Base-by-base conservation (phyloP, 1,140 invertebrate genomes). In the Hestina assimilis region DNA sequence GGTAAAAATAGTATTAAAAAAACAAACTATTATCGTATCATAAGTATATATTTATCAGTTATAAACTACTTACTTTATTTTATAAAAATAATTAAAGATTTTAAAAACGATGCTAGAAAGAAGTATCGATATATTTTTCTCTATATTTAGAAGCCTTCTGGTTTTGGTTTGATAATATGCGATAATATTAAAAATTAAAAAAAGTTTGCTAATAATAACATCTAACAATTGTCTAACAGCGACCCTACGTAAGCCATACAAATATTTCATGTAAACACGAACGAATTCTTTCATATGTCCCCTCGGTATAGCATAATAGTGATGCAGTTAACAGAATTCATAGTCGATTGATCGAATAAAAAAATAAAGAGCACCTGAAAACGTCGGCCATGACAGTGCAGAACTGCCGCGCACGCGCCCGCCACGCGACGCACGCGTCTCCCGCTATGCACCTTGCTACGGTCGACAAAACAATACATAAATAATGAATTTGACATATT, bases 351-450 rank as follows among this genome's bases (percentile, higher is more conserved):
- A 64, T 60, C 53, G 40, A 52, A 55, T 29, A 58, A 78, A 75
- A 77, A 64, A 63, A 50, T 54, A 52, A 58, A 65, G 59, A 60
- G 64, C 67, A 69, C 69, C 69, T 80, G 73, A 72, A 71, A 73
- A 66, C 72, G 64, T 75, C 72, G 31, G 73, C 69, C 77, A 79
- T 85, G 79, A 85, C 78, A 83, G 73, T 69, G 78, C 76, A 79
- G 69, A 66, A 65, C 58, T 55, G 59, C 72, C 46, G 76, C 75
- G 70, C 78, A 77, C 79, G 77, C 69, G 78, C 56, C 58, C 8
- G 73, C 33, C 79, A 84, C 81, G 78, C 73, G 80, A 58, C 69
- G 58, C 63, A 63, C 65, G 67, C 68, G 63, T 57, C 63, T 52
- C 47, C 57, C 15, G 43, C 45, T 46, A 62, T 66, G 75, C 78